phyloP scores from a whole-genome alignment of 1,140 invertebrate genomes.

The Neodiprion lecontei region DNA sequence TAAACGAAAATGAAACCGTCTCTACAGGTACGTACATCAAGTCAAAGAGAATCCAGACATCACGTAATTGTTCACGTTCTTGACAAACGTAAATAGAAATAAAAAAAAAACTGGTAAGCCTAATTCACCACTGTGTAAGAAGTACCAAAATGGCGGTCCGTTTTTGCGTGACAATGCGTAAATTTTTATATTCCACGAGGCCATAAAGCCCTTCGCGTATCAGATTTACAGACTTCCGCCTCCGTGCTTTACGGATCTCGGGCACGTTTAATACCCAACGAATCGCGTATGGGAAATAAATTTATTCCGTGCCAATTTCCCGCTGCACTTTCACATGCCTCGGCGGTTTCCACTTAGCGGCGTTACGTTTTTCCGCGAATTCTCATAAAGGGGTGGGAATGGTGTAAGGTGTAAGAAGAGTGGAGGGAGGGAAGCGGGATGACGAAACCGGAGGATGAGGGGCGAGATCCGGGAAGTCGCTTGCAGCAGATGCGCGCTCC shows the following conservation, averaged over 20 bases:
- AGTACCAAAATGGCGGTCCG: too few species aligned
- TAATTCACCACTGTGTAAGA: too few species aligned
- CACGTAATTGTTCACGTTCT: too few species aligned
- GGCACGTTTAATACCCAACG: conserved; percentile 4
- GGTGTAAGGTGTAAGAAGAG: not conserved
- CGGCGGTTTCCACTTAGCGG: not conserved
- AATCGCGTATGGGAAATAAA: not conserved
- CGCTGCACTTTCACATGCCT: not conserved
- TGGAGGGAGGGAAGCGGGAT: not conserved
- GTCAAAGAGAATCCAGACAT: too few species aligned
- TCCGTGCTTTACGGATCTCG: not conserved
- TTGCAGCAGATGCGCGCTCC: conserved; percentile 6
- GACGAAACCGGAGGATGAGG: not conserved
- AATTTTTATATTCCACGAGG: not conserved
- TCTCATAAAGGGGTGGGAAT: not conserved
- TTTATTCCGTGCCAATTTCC: conserved; percentile 6
- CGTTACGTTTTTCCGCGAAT: not conserved
- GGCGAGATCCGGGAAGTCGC: not conserved
- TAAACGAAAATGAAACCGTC: too few species aligned
- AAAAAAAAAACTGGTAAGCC: too few species aligned
- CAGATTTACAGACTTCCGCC: not conserved
- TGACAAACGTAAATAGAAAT: too few species aligned
- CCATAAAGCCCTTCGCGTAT: not conserved
- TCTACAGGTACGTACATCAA: too few species aligned
- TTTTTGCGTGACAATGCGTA: too few species aligned